A percentile compares a stretch with the other conserved stretches of the same genome.
These are phyloP conservation scores for Pitangus sulphuratus DNA, from an alignment of 2,797 vertebrate species.

Conservation along the genomic window DNA sequence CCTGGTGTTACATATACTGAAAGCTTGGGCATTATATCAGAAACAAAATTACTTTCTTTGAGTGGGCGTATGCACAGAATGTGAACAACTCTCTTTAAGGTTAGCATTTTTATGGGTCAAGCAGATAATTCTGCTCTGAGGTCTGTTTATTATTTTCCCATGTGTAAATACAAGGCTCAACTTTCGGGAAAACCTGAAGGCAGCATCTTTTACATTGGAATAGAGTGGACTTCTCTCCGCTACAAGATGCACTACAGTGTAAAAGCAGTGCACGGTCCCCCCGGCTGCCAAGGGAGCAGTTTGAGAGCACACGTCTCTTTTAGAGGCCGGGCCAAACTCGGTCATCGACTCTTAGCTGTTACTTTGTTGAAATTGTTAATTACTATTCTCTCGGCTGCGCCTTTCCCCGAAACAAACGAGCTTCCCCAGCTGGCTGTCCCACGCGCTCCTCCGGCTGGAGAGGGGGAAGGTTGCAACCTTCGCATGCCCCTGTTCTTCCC, in stretches of 20 bases:
- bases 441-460: neutral
- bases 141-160: neutral
- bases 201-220: neutral
- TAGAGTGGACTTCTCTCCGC: neutral
- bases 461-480: accelerated
- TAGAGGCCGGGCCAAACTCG: neutral
- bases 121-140: neutral
- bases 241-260: neutral
- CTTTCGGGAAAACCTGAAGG: neutral
- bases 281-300: neutral
- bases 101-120: neutral
- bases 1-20: neutral
- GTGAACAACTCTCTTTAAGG: neutral
- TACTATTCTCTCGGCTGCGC: too few species aligned
- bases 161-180: neutral
- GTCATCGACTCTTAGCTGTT: neutral
- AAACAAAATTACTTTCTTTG: neutral
- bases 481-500: accelerated
- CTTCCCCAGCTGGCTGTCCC: too few species aligned
- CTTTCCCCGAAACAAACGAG: too few species aligned
- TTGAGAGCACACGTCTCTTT: neutral
- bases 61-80: too few species aligned
- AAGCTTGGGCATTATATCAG: neutral
- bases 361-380: neutral
- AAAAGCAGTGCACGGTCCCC: neutral